Evolutionary conservation across 2,797 vertebrate genomes (phyloP).

Genomic region (Zenarchopterus dispar): DNA sequence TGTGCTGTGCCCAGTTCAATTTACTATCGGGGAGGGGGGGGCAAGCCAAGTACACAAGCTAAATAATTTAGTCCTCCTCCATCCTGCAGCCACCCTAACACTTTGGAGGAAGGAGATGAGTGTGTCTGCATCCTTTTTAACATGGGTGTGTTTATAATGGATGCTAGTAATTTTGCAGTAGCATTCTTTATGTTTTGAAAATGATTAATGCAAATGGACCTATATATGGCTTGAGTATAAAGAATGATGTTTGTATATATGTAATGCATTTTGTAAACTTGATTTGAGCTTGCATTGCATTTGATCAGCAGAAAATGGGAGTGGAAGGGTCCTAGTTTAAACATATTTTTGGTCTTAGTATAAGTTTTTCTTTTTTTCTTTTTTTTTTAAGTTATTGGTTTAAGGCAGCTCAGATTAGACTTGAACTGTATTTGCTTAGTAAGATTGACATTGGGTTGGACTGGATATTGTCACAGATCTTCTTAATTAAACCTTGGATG

Average conservation of each 20-base stretch:
- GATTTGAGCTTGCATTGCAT: no score
- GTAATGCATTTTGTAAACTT: conserved; percentile 1
- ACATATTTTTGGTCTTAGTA: no score
- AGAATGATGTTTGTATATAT: not conserved
- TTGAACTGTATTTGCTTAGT: no score
- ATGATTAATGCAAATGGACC: conserved; percentile 10
- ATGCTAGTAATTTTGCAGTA: conserved; percentile 25
- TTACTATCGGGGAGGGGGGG: conserved; percentile 39
- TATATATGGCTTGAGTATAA: not conserved
- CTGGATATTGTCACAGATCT: no score
- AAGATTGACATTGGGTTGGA: no score
- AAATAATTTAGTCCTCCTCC: conserved; percentile 68
- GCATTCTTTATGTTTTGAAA: not conserved
- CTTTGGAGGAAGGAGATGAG: conserved; percentile 4
- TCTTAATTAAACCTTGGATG: no score
- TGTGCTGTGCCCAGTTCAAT: conserved; percentile 48
- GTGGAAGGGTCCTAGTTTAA: no score
- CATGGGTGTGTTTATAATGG: conserved; percentile 5
- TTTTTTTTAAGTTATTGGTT: no score
- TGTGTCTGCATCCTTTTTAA: conserved; percentile 5
- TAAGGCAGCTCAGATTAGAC: no score
- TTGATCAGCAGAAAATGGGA: not conserved
- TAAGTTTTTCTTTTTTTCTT: no score
- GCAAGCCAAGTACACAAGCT: conserved; percentile 57
- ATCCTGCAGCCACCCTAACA: conserved; percentile 40